A percentile compares a stretch with the other conserved stretches of the same genome.
Evolutionary conservation across 2,797 vertebrate genomes (phyloP).

Genomic region (Acomys russatus): DNA sequence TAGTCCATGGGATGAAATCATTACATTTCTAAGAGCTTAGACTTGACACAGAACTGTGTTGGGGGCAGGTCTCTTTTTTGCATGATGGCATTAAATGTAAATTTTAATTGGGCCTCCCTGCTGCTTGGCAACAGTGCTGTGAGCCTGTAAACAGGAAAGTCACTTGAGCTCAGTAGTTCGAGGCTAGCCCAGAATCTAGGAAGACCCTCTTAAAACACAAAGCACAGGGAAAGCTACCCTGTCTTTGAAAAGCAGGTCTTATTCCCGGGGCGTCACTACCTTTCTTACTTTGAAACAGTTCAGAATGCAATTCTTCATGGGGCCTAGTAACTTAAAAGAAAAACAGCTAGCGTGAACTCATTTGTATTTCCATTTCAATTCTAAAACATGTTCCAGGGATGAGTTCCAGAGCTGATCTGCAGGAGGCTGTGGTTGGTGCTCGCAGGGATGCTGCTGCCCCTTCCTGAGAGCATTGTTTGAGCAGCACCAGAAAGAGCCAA

Average conservation of each 20-base stretch:
- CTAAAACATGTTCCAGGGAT: slow-evolving; percentile 20
- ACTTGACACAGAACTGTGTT: slow-evolving; percentile 57
- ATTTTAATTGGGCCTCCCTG: slow-evolving; percentile 30
- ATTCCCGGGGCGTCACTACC: slow-evolving; percentile 44
- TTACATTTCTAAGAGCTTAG: slow-evolving; percentile 23
- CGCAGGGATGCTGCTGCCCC: slow-evolving; percentile 15
- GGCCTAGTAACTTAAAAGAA: slow-evolving; percentile 47
- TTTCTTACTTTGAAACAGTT: slow-evolving; percentile 57
- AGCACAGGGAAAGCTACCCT: background rate
- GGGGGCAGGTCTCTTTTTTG: slow-evolving; percentile 62
- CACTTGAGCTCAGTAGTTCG: background rate
- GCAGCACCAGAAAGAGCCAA: slow-evolving; percentile 42
- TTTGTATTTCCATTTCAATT: slow-evolving; percentile 66
- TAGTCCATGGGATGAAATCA: slow-evolving; percentile 35
- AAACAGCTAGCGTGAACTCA: slow-evolving; percentile 53
- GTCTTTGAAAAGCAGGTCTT: slow-evolving; percentile 56
- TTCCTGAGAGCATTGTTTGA: slow-evolving; percentile 28
- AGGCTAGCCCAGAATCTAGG: background rate
- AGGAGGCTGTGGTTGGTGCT: slow-evolving; percentile 34
- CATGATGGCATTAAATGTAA: slow-evolving; percentile 41
- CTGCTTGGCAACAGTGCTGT: background rate
- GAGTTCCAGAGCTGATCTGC: slow-evolving; percentile 19
- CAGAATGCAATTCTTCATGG: slow-evolving; percentile 48
- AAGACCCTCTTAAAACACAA: background rate
- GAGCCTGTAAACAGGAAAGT: too few species aligned